These are phyloP conservation scores for Burhinus bistriatus DNA, from an alignment of 2,113 vertebrate genomes.

Conservation along the genomic window DNA sequence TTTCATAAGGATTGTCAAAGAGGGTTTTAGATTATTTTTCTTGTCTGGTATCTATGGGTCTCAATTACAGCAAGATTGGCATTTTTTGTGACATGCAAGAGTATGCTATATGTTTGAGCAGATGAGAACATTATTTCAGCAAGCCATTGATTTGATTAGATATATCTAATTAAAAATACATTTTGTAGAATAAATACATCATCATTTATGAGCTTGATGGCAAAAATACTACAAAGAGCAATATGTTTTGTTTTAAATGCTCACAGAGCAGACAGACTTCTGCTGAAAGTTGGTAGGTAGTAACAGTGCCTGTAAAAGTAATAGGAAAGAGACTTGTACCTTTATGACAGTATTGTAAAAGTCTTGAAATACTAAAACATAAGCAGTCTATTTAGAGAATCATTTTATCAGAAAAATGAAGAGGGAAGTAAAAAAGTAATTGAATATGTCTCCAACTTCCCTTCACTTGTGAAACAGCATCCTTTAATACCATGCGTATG, in stretches of 20 bases:
- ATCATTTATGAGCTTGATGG: background rate
- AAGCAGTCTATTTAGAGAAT: background rate
- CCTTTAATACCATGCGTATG: background rate
- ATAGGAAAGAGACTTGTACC: background rate
- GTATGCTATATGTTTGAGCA: background rate
- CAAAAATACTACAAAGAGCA: background rate
- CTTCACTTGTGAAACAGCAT: background rate
- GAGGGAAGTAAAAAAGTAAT: background rate
- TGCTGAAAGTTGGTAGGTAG: background rate
- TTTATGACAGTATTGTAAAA: background rate
- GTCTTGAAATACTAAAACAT: background rate
- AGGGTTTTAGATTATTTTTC: background rate
- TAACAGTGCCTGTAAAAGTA: background rate
- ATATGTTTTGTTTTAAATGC: background rate
- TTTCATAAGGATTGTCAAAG: background rate
- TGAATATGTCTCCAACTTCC: background rate
- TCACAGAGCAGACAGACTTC: background rate
- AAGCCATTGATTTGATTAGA: background rate
- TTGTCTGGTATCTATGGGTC: background rate
- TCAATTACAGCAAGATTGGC: background rate
- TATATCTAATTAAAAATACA: background rate
- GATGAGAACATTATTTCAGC: background rate
- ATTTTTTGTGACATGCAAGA: background rate
- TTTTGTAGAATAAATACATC: background rate
- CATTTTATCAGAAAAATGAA: background rate